Evolutionary conservation across 2,113 vertebrate species (phyloP).

Genomic region (Suricata suricatta): DNA sequence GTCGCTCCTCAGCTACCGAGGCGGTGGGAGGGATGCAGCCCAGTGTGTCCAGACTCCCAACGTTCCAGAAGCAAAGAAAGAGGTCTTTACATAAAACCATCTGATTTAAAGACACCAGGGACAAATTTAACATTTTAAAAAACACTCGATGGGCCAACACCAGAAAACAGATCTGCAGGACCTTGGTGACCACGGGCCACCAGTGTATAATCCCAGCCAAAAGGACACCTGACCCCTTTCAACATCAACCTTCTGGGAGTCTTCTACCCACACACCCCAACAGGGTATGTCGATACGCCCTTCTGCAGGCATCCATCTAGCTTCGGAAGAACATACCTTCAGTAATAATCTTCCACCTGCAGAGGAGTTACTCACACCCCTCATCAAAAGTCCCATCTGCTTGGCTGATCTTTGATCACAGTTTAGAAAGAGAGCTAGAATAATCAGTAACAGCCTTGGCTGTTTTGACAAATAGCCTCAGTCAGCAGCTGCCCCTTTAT

Average conservation of each 20-base stretch:
- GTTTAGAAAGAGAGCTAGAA: background rate
- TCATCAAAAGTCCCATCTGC: background rate
- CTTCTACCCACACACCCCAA: background rate
- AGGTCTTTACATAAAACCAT: background rate
- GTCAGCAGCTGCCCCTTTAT: background rate
- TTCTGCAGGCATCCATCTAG: background rate
- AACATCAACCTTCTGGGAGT: background rate
- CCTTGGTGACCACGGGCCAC: constrained; percentile 14
- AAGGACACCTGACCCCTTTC: background rate
- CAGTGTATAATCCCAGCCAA: background rate
- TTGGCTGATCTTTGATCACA: background rate
- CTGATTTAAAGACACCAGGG: constrained; percentile 23
- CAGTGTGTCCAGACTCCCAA: background rate
- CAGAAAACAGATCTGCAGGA: constrained; percentile 20
- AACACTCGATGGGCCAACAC: background rate
- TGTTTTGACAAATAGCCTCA: background rate
- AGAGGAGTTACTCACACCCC: background rate
- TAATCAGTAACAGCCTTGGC: background rate
- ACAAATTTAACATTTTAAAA: constrained; percentile 47
- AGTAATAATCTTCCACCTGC: background rate
- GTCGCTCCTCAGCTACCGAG: background rate
- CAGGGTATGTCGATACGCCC: background rate
- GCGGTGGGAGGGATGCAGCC: background rate
- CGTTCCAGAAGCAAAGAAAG: background rate
- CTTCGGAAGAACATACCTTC: background rate